These are phyloP conservation scores for Synanthedon tipuliformis DNA, from an alignment of 2,888 invertebrate species.

Conservation along the genomic window DNA sequence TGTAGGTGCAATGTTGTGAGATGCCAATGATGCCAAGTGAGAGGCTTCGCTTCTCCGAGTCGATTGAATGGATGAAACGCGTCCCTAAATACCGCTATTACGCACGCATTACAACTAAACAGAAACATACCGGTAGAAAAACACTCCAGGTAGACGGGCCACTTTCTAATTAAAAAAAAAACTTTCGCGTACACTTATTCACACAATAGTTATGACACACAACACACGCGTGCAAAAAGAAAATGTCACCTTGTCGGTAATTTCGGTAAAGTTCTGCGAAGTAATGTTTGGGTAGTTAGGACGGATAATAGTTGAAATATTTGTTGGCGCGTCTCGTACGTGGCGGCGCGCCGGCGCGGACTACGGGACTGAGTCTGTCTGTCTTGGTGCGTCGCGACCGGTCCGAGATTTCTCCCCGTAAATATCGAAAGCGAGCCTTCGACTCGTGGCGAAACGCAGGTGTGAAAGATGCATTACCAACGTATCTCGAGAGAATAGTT, in stretches of 20 bases:
- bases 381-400: conserved; percentile 31
- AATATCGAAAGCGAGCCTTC: conserved; percentile 65
- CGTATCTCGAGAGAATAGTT: background rate
- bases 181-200: background rate
- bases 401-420: conserved; percentile 67
- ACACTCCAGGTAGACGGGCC: conserved; percentile 35
- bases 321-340: conserved; percentile 9
- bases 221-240: conserved; percentile 1
- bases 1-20: conserved; percentile 6
- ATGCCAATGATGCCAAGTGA: conserved; percentile 9
- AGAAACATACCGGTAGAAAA: conserved; percentile 45
- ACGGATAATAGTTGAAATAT: background rate
- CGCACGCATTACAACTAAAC: conserved; percentile 21
- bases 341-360: conserved; percentile 25
- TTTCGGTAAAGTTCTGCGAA: conserved; percentile 3
- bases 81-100: conserved; percentile 42
- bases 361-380: conserved; percentile 30
- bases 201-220: background rate
- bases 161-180: conserved; percentile 33
- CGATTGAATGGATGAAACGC: conserved; percentile 10
- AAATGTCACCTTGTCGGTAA: conserved; percentile 3
- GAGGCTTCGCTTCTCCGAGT: conserved; percentile 18
- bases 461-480: conserved; percentile 24
- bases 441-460: conserved; percentile 45
- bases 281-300: conserved; percentile 3